phyloP scores from a whole-genome alignment of 1,140 invertebrate genomes.

The Aphis craccivora region DNA sequence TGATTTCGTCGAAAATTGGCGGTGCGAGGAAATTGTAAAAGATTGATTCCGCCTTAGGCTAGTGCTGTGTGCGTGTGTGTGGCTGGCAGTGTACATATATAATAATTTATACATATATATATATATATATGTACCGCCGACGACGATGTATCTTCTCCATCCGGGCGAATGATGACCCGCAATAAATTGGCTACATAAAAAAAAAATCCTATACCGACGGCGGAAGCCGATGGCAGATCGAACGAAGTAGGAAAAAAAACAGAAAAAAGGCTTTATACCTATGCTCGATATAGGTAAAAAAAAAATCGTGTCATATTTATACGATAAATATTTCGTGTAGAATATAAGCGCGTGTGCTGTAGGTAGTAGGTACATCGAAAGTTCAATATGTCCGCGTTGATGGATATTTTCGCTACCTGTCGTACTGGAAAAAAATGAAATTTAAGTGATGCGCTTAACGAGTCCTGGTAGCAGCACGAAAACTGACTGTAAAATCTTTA shows the following conservation, averaged over 20 bases:
- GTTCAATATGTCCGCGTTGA: background rate
- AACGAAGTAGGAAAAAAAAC: background rate
- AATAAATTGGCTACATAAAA: conserved; percentile 44
- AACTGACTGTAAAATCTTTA: background rate
- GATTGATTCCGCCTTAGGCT: conserved; percentile 39
- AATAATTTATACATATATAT: background rate
- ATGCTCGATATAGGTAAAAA: background rate
- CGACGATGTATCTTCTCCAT: background rate
- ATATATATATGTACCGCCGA: background rate
- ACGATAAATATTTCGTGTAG: background rate
- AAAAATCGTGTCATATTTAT: conserved; percentile 7
- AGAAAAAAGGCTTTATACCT: background rate
- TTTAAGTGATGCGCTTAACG: background rate
- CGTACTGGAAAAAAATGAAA: conserved; percentile 27
- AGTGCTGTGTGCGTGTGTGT: background rate
- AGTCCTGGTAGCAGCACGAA: background rate
- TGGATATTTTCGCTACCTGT: background rate
- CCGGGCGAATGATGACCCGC: conserved; percentile 3
- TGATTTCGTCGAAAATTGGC: conserved; percentile 45
- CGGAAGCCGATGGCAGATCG: background rate
- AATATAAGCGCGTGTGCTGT: background rate
- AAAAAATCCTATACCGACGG: background rate
- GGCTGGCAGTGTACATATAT: background rate
- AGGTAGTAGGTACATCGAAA: background rate
- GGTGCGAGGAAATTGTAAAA: conserved; percentile 48